Evolutionary conservation across 1,140 invertebrate species (phyloP), one percentile per base, ranked within the genome.

Genomic region (Sitobion miscanthi): DNA sequence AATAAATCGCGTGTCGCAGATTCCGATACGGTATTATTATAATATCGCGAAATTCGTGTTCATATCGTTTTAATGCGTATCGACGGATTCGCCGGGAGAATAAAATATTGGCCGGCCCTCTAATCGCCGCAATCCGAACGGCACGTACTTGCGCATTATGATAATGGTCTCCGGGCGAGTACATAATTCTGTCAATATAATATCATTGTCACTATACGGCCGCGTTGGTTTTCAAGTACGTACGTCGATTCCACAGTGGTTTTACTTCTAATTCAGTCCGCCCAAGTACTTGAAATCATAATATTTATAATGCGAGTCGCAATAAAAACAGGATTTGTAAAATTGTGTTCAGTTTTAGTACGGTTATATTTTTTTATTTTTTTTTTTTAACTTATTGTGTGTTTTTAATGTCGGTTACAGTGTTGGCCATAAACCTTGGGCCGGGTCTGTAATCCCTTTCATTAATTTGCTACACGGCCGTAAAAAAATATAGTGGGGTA

Each of bases 271-370:
- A 87, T 87, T 47, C 45, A n/a, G 30, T n/a, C 30, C 30, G 1
- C 30, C 0, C 11, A 17, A 42, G 25, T 49, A n/a, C 86, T 87
- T 5, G 20, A 11, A 52, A 90, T 69, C 54, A 90, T 90, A 69
- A 90, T 90, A 69, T 69, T 90, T 90, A 69, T 69, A 90, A 69
- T 69, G 69, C 1, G 21, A 45, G 30, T 3, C 7, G 57, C 42
- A 90, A 90, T 90, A 90, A 90, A 90, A 90, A 42, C 23, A 30
- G 57, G 89, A 90, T 90, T 90, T 90, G 54, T 62, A 90, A 90
- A 90, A 45, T 47, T 69, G 25, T 45, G 9, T 62, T 38, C 38
- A 11, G 42, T 90, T 90, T 42, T 57, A 62, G 38, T 90, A 35
- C n/a, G 30, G 62, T 62, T 17, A 17, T n/a, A 21, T 54, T 54